Conservation (phyloP, 1,140 invertebrate genomes). For the Drosophila bocqueti region DNA sequence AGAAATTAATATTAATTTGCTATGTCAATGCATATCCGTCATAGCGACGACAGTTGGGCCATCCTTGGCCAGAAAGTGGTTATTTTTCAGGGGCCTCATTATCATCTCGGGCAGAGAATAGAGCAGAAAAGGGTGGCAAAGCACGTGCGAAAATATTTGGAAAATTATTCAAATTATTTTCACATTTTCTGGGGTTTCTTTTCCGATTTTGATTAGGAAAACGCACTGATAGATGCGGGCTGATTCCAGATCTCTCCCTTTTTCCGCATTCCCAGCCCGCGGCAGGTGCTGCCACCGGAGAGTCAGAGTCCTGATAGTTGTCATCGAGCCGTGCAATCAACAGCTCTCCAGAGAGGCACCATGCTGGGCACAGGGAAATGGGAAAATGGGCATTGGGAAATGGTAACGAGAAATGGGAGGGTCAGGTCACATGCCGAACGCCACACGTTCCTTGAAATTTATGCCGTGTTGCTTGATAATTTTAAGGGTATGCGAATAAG, state of each 20-base stretch:
- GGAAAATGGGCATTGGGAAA: constrained; percentile 11
- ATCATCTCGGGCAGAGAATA: constrained; percentile 36
- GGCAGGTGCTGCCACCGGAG: constrained; percentile 43
- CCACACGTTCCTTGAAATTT: constrained; percentile 73
- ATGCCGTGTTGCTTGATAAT: constrained; percentile 56
- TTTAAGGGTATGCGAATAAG: background rate
- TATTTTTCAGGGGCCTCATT: constrained; percentile 70
- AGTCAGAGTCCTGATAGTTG: constrained; percentile 39
- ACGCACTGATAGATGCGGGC: constrained; percentile 24
- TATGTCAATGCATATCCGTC: constrained; percentile 82
- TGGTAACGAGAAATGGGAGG: constrained; percentile 28
- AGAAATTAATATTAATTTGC: constrained; percentile 85
- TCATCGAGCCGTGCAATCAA: constrained; percentile 51
- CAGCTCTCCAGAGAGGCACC: constrained; percentile 47
- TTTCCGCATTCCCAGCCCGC: background rate
- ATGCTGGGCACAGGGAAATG: constrained; percentile 40
- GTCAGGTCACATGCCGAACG: constrained; percentile 63
- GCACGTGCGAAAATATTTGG: constrained; percentile 55
- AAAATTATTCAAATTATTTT: constrained; percentile 60
- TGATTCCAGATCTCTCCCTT: constrained; percentile 11
- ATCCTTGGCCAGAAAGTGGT: constrained; percentile 59
- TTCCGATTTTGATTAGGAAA: constrained; percentile 26
- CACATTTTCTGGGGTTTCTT: constrained; percentile 53
- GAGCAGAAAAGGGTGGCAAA: constrained; percentile 36
- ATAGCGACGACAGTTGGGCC: constrained; percentile 65